A percentile compares a stretch with the other conserved stretches of the same genome.
phyloP scores from a whole-genome alignment of 2,888 invertebrate species.

The Drosophila niveifrons region DNA sequence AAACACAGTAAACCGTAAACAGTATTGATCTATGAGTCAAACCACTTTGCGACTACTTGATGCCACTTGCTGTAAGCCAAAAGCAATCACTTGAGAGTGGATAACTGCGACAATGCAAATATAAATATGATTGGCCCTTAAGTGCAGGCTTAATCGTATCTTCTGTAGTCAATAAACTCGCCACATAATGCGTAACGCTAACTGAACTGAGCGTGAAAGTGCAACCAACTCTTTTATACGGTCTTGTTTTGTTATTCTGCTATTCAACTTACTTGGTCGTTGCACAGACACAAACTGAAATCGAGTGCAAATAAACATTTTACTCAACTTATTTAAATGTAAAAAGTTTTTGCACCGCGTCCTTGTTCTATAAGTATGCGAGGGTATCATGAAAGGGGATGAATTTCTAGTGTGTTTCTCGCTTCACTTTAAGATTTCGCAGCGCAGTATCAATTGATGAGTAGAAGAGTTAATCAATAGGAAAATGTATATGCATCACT shows the following conservation, averaged over 20 bases:
- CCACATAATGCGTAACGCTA: constrained; percentile 5
- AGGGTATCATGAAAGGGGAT: neutral
- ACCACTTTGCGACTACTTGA: constrained; percentile 2
- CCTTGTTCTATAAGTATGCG: constrained; percentile 9
- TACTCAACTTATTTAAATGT: constrained; percentile 65
- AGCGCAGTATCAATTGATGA: neutral
- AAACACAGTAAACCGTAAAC: neutral
- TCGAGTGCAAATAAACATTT: constrained; percentile 62
- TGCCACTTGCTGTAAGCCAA: neutral
- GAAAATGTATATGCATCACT: neutral
- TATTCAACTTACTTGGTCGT: constrained; percentile 3
- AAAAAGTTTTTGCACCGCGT: constrained; percentile 50
- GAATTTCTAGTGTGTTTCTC: constrained; percentile 8
- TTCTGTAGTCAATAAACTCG: constrained; percentile 3
- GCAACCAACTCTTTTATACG: constrained; percentile 19
- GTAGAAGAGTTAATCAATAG: constrained; percentile 3
- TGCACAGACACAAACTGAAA: constrained; percentile 35
- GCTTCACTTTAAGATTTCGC: neutral
- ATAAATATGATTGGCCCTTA: constrained; percentile 25
- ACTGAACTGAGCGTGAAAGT: constrained; percentile 19
- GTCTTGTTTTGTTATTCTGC: constrained; percentile 9
- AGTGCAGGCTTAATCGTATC: constrained; percentile 10
- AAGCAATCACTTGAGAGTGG: constrained; percentile 1
- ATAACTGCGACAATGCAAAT: constrained; percentile 2
- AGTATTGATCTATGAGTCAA: neutral